Evolutionary conservation across 2,888 invertebrate species (phyloP), one percentile per base, ranked within the genome.

Genomic region (Eustalomyia histrio): DNA sequence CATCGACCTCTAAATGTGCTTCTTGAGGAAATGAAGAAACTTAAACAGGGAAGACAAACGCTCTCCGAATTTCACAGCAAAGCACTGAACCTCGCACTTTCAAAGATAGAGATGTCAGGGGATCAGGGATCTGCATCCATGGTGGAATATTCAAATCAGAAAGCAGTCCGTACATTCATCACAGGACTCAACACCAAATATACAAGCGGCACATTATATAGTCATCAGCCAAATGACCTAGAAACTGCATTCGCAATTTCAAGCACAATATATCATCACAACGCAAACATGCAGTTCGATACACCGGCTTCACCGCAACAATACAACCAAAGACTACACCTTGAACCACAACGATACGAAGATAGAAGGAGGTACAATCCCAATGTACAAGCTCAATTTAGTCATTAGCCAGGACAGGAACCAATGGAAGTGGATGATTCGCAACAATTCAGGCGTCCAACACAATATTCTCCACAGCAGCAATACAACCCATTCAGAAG

Each of bases 251-350:
- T 61, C 47, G 72, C 63, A 47, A 72, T 61, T 33, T 60, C 53
- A 17, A 21, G 63, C 47, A 73, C 72, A 12, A 73, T 63, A 35
- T 73, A 63, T 63, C 63, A 72, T 29, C 39, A 72, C 52, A 63
- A 61, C 61, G 10, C 39, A 53, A 61, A 72, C 21, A 50, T 39
- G 53, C 53, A 72, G 53, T 61, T 72, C 39, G 61, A 63, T n/a
- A 57, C 16, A 18, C 39, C n/a, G 24, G 24, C 55, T 57, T 53
- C 39, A 68, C 55, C 17, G 16, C 57, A 57, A 43, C 21, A 0
- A n/a, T n/a, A n/a, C n/a, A n/a, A n/a, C n/a, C n/a, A n/a, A n/a
- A n/a, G n/a, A n/a, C n/a, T n/a, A n/a, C n/a, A n/a, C n/a, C n/a
- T n/a, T n/a, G n/a, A n/a, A n/a, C n/a, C n/a, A n/a, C n/a, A n/a